Conservation (phyloP, 2,888 invertebrate species). For the Amblyjoppa proteus region DNA sequence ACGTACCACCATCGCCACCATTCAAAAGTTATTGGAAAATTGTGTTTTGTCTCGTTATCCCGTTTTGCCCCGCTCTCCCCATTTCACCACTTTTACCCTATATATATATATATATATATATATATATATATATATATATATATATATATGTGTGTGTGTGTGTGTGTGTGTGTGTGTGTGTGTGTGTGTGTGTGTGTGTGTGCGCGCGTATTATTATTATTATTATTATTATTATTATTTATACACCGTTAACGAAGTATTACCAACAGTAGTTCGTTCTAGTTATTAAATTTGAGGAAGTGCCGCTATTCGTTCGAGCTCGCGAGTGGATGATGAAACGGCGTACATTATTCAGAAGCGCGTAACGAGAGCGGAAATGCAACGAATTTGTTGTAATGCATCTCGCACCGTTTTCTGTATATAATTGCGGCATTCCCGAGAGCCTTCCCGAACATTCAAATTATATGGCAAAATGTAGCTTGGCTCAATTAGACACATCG, state of each 20-base stretch:
- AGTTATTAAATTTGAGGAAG: slow-evolving; percentile 41
- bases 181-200: too few species aligned
- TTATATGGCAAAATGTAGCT: slow-evolving; percentile 17
- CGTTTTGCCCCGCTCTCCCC: too few species aligned
- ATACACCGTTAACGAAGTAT: not conserved
- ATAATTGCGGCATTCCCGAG: slow-evolving; percentile 17
- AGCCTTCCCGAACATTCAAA: slow-evolving; percentile 29
- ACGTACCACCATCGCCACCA: too few species aligned
- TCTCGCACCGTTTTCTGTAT: slow-evolving; percentile 11
- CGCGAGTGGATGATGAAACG: slow-evolving; percentile 32
- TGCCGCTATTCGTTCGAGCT: slow-evolving; percentile 21
- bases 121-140: too few species aligned
- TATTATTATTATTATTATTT: not conserved
- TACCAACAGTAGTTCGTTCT: slow-evolving; percentile 5
- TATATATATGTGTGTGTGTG: too few species aligned
- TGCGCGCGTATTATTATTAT: not conserved
- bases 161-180: too few species aligned
- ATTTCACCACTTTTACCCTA: too few species aligned
- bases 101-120: too few species aligned
- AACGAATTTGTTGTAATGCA: slow-evolving; percentile 33
- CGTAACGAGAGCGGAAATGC: slow-evolving; percentile 51
- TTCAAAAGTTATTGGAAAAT: too few species aligned
- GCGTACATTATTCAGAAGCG: slow-evolving; percentile 26
- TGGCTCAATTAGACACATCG: slow-evolving; percentile 50
- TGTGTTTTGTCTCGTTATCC: too few species aligned